phyloP scores from a whole-genome alignment of 2,797 vertebrate species.

The Phylloscopus collybita region DNA sequence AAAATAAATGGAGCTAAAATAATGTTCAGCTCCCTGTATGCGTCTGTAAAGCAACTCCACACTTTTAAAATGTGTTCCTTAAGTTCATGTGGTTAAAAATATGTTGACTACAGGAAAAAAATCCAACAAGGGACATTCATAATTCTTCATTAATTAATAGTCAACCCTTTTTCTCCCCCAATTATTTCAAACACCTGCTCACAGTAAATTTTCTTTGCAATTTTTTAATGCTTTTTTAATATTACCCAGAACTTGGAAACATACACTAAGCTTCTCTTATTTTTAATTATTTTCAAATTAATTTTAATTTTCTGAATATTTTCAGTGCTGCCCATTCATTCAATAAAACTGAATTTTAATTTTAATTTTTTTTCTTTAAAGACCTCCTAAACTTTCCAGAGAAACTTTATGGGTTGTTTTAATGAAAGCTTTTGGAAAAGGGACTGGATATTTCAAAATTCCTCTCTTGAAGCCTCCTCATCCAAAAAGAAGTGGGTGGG shows the following conservation, averaged over 20 bases:
- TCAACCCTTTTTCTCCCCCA: slow-evolving; percentile 60
- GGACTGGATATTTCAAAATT: slow-evolving; percentile 42
- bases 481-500: not conserved
- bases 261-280: slow-evolving; percentile 65
- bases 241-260: slow-evolving; percentile 69
- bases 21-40: slow-evolving; percentile 26
- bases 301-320: slow-evolving; percentile 77
- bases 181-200: slow-evolving; percentile 80
- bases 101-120: slow-evolving; percentile 60
- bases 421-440: slow-evolving; percentile 63
- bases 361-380: slow-evolving; percentile 55
- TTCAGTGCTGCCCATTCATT: slow-evolving; percentile 67
- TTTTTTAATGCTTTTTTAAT: slow-evolving; percentile 73
- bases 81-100: slow-evolving; percentile 57
- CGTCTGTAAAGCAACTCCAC: slow-evolving; percentile 32
- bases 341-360: slow-evolving; percentile 76
- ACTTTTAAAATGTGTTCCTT: slow-evolving; percentile 43
- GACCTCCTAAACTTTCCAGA: slow-evolving; percentile 70
- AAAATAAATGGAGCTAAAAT: slow-evolving; percentile 24
- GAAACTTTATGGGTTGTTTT: slow-evolving; percentile 68
- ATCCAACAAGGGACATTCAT: slow-evolving; percentile 54
- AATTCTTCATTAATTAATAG: slow-evolving; percentile 74
- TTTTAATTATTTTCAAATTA: slow-evolving; percentile 83
- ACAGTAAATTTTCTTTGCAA: slow-evolving; percentile 74
- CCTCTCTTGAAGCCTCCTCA: slow-evolving; percentile 33